Percentiles rank a stretch among this genome's conserved stretches.
Conservation (phyloP, 2,113 vertebrate genomes). For the Pelmatolapia mariae region DNA sequence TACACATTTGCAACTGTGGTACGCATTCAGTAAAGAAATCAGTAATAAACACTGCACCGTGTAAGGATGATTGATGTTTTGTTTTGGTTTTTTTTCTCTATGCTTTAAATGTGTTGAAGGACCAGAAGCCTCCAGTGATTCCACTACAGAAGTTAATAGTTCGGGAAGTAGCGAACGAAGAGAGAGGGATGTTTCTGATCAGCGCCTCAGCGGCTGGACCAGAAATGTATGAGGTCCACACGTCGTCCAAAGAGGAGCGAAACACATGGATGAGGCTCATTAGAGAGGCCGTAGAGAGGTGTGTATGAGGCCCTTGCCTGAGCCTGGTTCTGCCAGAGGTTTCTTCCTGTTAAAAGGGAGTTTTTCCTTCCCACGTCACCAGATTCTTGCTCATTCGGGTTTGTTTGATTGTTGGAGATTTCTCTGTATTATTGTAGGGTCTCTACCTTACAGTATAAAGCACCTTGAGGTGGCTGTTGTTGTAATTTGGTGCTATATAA, state of each 20-base stretch:
- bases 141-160: conserved; percentile 94
- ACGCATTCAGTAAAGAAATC: conserved; percentile 43
- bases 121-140: conserved; percentile 93
- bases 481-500: background rate
- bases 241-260: conserved; percentile 86
- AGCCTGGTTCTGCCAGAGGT: background rate
- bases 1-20: conserved; percentile 90
- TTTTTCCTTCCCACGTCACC: background rate
- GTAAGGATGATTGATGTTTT: background rate
- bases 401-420: background rate
- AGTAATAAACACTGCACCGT: background rate
- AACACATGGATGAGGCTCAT: conserved; percentile 93
- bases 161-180: conserved; percentile 94
- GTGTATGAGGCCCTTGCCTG: background rate
- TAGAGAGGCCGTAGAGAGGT: conserved; percentile 92
- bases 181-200: conserved; percentile 94
- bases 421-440: background rate
- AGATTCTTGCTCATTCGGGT: background rate
- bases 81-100: background rate
- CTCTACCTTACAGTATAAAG: background rate
- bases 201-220: conserved; percentile 89
- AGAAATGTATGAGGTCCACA: conserved; percentile 96
- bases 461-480: background rate
- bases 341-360: background rate
- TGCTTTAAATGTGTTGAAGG: conserved; percentile 60